Evolutionary conservation across 1,140 invertebrate genomes (phyloP), one percentile per base, ranked within the genome.

Genomic region (Cydia strobilella): DNA sequence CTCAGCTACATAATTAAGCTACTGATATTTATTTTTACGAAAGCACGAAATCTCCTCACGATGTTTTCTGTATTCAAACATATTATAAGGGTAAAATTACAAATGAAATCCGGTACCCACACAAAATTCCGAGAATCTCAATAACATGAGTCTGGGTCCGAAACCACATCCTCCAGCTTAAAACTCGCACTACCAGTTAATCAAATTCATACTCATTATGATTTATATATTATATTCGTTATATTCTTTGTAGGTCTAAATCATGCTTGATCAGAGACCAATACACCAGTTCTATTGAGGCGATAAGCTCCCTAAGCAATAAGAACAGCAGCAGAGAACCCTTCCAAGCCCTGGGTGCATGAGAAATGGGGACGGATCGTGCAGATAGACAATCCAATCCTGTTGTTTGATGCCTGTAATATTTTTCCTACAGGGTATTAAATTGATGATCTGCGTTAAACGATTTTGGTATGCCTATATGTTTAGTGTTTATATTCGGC

Each of bases 301-400:
- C 48, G n/a, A 51, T 51, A n/a, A 51, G 5, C 7, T 7, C 3
- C 6, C 48, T n/a, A 18, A 45, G 48, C 48, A 51, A n/a, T 3
- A 1, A 3, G 15, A 51, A 51, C 6, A 51, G 18, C n/a, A 51
- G 48, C 42, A 45, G 48, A n/a, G 63, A 66, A 66, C 63, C 63
- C 63, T 66, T 66, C 63, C 62, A 63, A 63, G 63, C 23, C 25
- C 20, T 27, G 59, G 20, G 13, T 13, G 63, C 63, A 66, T 66
- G 63, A 66, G 63, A 66, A 27, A 66, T 66, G 63, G 20, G 59
- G 59, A 59, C 62, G 62, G 62, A 27, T 25, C 27, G 9, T 66
- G 63, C 63, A 25, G 63, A 66, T 66, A 66, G 63, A 27, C 63
- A 66, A 66, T 66, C 63, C 63, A 66, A 66, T 66, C 9, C 12